Evolutionary conservation across 2,797 vertebrate species (phyloP).

Genomic region (Pantherophis alleghaniensis): DNA sequence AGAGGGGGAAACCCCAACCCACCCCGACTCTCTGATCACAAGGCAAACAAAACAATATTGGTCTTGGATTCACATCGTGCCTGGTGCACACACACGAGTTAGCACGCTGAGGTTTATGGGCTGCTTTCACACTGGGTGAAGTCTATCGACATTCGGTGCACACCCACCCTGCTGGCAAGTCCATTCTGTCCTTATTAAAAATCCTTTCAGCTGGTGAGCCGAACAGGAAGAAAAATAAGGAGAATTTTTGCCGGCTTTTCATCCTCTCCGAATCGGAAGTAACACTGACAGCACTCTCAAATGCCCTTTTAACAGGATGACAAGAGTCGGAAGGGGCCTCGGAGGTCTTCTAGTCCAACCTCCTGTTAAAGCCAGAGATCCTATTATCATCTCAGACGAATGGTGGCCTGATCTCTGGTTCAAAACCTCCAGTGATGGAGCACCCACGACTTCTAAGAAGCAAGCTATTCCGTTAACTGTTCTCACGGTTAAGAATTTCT

Average conservation of each 20-base stretch:
- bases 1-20: background rate
- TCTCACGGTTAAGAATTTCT: background rate
- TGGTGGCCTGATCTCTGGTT: background rate
- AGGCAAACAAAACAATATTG: background rate
- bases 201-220: conserved; percentile 26
- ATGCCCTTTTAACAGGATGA: background rate
- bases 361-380: background rate
- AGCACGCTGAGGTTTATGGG: background rate
- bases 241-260: background rate
- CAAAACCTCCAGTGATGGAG: background rate
- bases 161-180: background rate
- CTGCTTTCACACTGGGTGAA: conserved; percentile 3
- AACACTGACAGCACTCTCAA: background rate
- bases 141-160: background rate
- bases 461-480: background rate
- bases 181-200: background rate
- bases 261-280: background rate
- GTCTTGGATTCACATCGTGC: background rate
- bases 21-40: background rate
- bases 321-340: background rate
- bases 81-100: background rate
- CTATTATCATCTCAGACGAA: background rate
- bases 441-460: background rate
- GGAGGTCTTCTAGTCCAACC: background rate
- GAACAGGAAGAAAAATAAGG: background rate